A percentile compares a stretch with the other conserved stretches of the same genome.
Conservation (phyloP, 2,113 vertebrate species). For the Actenoides lindsayi region DNA sequence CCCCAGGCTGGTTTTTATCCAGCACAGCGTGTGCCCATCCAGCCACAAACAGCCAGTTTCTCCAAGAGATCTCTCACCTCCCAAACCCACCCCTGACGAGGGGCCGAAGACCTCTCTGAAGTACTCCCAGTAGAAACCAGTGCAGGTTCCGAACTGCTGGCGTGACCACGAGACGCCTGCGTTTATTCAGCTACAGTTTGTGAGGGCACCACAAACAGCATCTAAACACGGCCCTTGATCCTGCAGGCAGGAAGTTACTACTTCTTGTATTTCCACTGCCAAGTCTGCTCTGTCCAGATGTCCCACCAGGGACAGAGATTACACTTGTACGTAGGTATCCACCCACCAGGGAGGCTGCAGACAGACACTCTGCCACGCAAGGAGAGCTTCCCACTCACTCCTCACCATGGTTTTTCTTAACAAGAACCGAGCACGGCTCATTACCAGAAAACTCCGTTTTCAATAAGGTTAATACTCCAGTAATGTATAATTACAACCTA, state of each 20-base stretch:
- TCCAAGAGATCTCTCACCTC: neutral
- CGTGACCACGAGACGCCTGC: fast-evolving
- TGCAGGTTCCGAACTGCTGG: neutral
- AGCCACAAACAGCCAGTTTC: neutral
- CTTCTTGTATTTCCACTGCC: neutral
- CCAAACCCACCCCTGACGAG: neutral
- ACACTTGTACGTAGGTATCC: fast-evolving
- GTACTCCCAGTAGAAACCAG: neutral
- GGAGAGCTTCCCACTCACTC: neutral
- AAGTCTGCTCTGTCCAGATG: fast-evolving
- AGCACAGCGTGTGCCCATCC: neutral
- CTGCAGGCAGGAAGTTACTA: too few species aligned
- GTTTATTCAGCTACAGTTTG: neutral
- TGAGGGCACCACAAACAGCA: neutral
- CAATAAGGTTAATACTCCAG: conserved; percentile 65
- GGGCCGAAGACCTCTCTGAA: neutral
- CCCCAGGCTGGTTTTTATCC: neutral
- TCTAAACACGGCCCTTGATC: neutral
- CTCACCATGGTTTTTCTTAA: conserved; percentile 46
- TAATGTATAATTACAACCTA: conserved; percentile 71
- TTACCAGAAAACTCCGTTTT: conserved; percentile 62
- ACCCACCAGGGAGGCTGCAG: neutral
- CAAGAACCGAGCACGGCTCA: conserved; percentile 57
- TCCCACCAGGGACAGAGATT: neutral
- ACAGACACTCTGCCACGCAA: neutral